These are phyloP conservation scores for Slavum lentiscoides DNA, from an alignment of 2,888 invertebrate species.

Conservation along the genomic window DNA sequence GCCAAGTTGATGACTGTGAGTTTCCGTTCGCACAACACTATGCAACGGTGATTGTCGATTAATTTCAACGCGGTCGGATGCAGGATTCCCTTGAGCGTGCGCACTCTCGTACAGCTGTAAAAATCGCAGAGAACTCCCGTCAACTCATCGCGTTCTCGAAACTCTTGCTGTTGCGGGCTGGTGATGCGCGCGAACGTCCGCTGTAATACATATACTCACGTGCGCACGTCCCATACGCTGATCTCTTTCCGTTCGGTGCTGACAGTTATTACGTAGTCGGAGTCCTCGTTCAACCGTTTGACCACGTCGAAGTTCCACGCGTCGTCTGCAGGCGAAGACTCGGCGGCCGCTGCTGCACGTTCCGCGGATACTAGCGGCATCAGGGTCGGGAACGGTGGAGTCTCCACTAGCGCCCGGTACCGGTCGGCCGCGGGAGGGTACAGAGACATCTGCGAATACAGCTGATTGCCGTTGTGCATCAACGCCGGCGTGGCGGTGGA, in stretches of 20 bases:
- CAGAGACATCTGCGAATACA: slow-evolving; percentile 68
- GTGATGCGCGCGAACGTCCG: too few species aligned
- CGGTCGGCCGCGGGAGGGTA: neutral
- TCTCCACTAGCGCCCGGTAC: neutral
- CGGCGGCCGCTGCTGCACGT: too few species aligned
- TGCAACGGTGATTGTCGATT: slow-evolving; percentile 74
- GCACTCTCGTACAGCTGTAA: slow-evolving; percentile 67
- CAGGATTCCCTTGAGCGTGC: slow-evolving; percentile 73
- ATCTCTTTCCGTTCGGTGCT: slow-evolving; percentile 77
- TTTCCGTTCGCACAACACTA: slow-evolving; percentile 80
- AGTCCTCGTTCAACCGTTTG: slow-evolving; percentile 68
- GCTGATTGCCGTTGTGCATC: slow-evolving; percentile 80
- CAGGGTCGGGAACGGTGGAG: slow-evolving; percentile 31
- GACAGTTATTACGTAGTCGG: slow-evolving; percentile 75
- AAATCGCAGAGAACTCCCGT: neutral
- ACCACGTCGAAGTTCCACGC: slow-evolving; percentile 64
- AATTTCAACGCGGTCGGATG: slow-evolving; percentile 79
- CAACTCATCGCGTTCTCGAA: neutral
- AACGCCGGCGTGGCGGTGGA: slow-evolving; percentile 65
- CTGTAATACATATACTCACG: slow-evolving; percentile 59
- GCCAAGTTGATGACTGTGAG: slow-evolving; percentile 79
- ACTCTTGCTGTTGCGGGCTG: neutral
- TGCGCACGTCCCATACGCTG: slow-evolving; percentile 77
- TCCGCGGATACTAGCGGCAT: slow-evolving; percentile 15
- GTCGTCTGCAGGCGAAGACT: neutral